Evolutionary conservation across 2,888 invertebrate species (phyloP).

Genomic region (Uloborus plumipes): DNA sequence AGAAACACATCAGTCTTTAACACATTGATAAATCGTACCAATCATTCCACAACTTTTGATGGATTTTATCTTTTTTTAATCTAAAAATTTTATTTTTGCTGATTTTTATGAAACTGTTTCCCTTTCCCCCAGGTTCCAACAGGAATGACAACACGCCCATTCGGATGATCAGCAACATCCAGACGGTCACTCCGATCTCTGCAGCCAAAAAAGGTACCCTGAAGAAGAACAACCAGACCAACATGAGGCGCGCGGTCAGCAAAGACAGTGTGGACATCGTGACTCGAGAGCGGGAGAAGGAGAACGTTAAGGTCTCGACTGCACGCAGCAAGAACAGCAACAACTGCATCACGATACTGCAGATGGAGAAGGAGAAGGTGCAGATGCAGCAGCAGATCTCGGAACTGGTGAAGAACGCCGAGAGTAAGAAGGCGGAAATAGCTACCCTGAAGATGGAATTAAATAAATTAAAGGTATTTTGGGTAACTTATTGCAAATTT

Average conservation of each 20-base stretch:
- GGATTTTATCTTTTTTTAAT: no score
- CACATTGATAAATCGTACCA: no score
- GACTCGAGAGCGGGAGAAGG: conserved; percentile 52
- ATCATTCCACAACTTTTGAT: not conserved
- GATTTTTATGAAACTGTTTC: no score
- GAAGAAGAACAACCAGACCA: conserved; percentile 29
- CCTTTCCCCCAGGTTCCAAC: no score
- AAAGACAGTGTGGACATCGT: conserved; percentile 61
- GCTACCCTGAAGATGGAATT: conserved; percentile 73
- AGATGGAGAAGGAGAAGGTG: conserved; percentile 72
- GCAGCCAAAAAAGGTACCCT: conserved; percentile 29
- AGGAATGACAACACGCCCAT: conserved; percentile 45
- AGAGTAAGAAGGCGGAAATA: conserved; percentile 73
- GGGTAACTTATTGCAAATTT: not conserved
- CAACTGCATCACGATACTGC: conserved; percentile 61
- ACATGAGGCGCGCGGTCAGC: conserved; percentile 59
- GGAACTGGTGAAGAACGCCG: conserved; percentile 72
- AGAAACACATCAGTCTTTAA: no score
- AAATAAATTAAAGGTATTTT: conserved; percentile 70
- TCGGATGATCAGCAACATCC: conserved; percentile 50
- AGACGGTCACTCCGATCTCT: conserved; percentile 12
- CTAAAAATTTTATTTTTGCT: no score
- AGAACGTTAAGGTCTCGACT: conserved; percentile 44
- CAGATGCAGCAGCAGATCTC: conserved; percentile 72
- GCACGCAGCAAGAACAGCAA: conserved; percentile 47